Base-by-base conservation (phyloP, 2,797 vertebrate genomes). In the Scleropages formosus region DNA sequence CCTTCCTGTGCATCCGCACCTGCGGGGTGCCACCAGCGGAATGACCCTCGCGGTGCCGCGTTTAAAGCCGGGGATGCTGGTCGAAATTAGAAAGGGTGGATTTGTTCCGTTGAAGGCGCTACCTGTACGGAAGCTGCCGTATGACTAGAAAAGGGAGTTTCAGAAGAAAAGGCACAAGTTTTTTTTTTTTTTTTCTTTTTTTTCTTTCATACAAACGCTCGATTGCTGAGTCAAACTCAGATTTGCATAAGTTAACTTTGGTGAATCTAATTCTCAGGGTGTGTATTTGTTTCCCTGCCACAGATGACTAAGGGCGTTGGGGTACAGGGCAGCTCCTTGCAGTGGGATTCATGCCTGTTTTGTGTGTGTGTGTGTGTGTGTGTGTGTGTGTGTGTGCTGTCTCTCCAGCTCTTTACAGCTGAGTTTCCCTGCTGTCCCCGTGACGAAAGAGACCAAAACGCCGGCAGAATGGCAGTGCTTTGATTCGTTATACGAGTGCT, bases 351-450 rank as follows among this genome's bases (percentile, higher is more conserved):
- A 39, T 31, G 31, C 31, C 4, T 67, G 39, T 46, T 3, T 18
- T 47, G 66, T 49, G 44, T 13, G 18, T 4, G 68, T 3, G 18
- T 47, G 66, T 49, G 44, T 13, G 18, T 4, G 68, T 3, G 18
- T 47, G 66, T 49, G 44, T 13, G 18, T 3, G 18, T 47, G 66
- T 49, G 44, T 13, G 18, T 4, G 68, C 10, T 39, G 8, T 16
- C 61, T 64, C 44, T 24, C 65, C 61, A 12, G 31, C 20, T 72
- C n/a, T n/a, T 73, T 59, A 62, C 16, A n/a, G 20, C 44, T 47
- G 39, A 2, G 3, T 12, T 69, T 69, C 16, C 11, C 47, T 51
- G 13, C 62, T 27, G 10, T 20, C 12, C 3, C 16, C 56, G 13
- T 39, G 56, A 31, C 66, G 39, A 46, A 66, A n/a, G 64, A 66